Evolutionary conservation across 2,888 invertebrate genomes (phyloP).

Genomic region (Epistrophella euchroma): DNA sequence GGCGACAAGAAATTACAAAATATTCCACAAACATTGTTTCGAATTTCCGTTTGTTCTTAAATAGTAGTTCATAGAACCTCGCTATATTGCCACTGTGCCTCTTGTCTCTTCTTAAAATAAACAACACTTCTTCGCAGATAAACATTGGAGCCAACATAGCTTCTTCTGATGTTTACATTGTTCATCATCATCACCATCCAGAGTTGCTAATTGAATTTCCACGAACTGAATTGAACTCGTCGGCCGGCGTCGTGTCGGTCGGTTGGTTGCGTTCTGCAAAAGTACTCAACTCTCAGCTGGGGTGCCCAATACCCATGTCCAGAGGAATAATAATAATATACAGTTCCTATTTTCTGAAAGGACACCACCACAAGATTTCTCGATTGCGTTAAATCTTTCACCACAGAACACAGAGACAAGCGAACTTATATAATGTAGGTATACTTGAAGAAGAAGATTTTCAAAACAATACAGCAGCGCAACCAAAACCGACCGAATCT

Average conservation of each 20-base stretch:
- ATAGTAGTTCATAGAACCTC: background rate
- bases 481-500: constrained; percentile 55
- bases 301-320: constrained; percentile 15
- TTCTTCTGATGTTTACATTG: constrained; percentile 46
- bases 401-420: constrained; percentile 34
- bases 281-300: constrained; percentile 35
- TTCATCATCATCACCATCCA: constrained; percentile 59
- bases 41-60: constrained; percentile 26
- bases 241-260: background rate
- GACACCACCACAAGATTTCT: constrained; percentile 54
- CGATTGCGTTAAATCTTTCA: constrained; percentile 73
- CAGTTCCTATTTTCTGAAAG: constrained; percentile 17
- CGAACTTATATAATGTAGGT: constrained; percentile 25
- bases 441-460: constrained; percentile 13
- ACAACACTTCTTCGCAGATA: constrained; percentile 45
- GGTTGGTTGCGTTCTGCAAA: constrained; percentile 42
- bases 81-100: background rate
- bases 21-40: constrained; percentile 38
- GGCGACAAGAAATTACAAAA: constrained; percentile 35
- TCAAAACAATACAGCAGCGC: constrained; percentile 22
- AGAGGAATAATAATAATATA: constrained; percentile 15
- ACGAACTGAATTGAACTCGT: constrained; percentile 45
- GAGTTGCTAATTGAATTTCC: constrained; percentile 71
- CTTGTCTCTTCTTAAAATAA: constrained; percentile 34
- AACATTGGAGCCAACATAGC: constrained; percentile 47